Conservation (phyloP, 2,888 invertebrate species). For the Ommatoiulus sabulosus region DNA sequence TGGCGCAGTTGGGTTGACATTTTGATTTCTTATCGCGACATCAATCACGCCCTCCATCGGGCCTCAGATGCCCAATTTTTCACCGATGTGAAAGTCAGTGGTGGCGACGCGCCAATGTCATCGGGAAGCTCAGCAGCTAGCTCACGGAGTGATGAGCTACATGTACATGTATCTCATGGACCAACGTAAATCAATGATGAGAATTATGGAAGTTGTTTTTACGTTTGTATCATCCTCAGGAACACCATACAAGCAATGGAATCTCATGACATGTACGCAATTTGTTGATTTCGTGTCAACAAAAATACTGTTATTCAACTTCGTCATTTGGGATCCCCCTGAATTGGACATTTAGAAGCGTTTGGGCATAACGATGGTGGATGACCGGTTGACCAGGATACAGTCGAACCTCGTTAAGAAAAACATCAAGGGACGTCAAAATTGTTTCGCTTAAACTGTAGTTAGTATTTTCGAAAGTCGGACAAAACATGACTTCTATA, state of each 20-base stretch:
- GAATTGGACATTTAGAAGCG: no score
- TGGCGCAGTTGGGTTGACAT: neutral
- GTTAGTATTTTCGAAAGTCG: no score
- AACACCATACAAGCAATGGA: neutral
- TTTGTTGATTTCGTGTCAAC: neutral
- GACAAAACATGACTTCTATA: no score
- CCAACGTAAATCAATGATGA: neutral
- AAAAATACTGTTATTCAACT: neutral
- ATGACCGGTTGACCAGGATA: no score
- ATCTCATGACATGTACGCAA: neutral
- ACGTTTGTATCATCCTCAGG: neutral
- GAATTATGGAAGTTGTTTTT: neutral
- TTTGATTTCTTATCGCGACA: slow-evolving; percentile 28
- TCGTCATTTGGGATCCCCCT: no score
- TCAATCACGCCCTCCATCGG: neutral
- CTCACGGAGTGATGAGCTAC: no score
- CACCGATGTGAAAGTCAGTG: neutral
- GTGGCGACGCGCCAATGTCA: slow-evolving; percentile 12
- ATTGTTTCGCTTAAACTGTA: no score
- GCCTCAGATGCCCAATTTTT: neutral
- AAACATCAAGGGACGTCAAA: no score
- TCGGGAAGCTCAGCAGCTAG: neutral
- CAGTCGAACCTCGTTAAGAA: no score
- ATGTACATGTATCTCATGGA: neutral
- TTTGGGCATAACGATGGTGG: no score